Evolutionary conservation across 2,888 invertebrate species (phyloP), one percentile per base, ranked within the genome.

Genomic region (Acleris cristana): DNA sequence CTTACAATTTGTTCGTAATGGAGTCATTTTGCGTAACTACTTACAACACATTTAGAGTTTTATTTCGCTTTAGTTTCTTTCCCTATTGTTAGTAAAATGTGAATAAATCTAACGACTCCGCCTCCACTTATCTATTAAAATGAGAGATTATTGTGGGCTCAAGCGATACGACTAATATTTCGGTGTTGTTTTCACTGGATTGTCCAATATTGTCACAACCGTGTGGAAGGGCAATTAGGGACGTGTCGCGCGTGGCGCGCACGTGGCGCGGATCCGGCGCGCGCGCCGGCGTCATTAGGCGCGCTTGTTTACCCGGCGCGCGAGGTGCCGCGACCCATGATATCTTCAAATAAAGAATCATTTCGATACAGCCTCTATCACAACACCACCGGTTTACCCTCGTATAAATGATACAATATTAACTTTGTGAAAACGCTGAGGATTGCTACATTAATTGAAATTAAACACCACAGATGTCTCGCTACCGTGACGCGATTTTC

Each of bases 61-160:
- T 48, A 48, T 58, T 19, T 67, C 14, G 14, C 14, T 56, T 56
- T 57, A 48, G 57, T 62, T 66, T 61, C 52, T 23, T 53, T 49
- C 56, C 66, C 56, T 45, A 61, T 59, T 56, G 51, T 12, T 48
- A 57, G 71, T 74, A 78, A 79, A 79, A 76, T 77, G 82, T 79
- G 79, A 84, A 90, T 90, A 90, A 91, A 91, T 90, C 87, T 88
- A 84, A 73, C 82, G 82, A 81, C 89, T 84, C 89, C 92, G 83
- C 90, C 91, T 89, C 77, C 87, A 87, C 89, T 91, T 92, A 92
- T 91, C 90, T 92, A 90, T 92, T 89, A 90, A 90, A 91, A 91
- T 91, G 89, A 89, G 92, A 90, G 91, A 89, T 92, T 92, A 90
- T 87, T 84, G 89, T 83, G 82, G 80, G 87, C 83, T 87, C 79